These are phyloP conservation scores for Hippocampus mohnikei DNA, from an alignment of 2,113 vertebrate genomes.

Conservation along the genomic window DNA sequence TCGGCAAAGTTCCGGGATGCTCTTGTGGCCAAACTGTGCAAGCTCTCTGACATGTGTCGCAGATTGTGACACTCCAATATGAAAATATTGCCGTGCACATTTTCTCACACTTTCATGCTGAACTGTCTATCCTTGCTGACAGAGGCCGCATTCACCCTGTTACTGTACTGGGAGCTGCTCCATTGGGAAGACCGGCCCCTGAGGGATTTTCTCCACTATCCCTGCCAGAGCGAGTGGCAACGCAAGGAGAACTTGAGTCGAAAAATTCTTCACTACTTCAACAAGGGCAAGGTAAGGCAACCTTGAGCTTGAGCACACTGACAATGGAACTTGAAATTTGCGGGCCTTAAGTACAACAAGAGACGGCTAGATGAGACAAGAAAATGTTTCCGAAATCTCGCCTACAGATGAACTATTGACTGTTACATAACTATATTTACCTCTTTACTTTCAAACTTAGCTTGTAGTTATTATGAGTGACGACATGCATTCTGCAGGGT, in stretches of 20 bases:
- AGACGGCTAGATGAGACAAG: no score
- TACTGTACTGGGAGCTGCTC: constrained; percentile 96
- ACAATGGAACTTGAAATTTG: neutral
- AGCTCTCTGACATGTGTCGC: constrained; percentile 15
- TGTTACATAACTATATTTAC: no score
- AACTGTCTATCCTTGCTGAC: constrained; percentile 23
- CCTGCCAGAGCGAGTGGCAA: constrained; percentile 97
- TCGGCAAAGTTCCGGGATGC: constrained; percentile 4
- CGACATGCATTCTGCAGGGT: no score
- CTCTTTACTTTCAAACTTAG: no score
- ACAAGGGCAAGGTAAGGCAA: constrained; percentile 91
- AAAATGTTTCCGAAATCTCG: no score
- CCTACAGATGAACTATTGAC: no score
- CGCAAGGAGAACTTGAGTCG: constrained; percentile 95
- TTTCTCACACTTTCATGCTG: neutral
- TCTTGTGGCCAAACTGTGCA: constrained; percentile 5
- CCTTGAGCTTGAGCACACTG: neutral
- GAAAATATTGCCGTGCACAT: neutral
- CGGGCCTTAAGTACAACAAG: no score
- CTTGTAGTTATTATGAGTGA: no score
- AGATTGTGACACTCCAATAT: constrained; percentile 1
- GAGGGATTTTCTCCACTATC: constrained; percentile 94
- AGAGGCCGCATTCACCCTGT: constrained; percentile 96
- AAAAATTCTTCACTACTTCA: constrained; percentile 98
- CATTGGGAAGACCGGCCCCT: constrained; percentile 96